Evolutionary conservation across 2,797 vertebrate species (phyloP), one percentile per base, ranked within the genome.

Genomic region (Pseudocheirus occidentalis): DNA sequence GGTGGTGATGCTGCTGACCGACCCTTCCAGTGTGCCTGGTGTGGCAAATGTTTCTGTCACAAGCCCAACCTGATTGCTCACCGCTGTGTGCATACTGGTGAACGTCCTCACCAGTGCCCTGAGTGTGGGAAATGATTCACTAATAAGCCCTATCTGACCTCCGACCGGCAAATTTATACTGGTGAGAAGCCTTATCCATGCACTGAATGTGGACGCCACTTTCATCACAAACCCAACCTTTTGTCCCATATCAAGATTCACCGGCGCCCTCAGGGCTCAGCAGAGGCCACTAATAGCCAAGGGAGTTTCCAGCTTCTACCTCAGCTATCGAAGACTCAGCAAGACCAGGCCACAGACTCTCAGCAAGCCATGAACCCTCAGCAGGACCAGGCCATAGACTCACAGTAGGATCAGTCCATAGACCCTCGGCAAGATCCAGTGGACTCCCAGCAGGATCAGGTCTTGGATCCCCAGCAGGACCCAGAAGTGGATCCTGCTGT

Each of bases 61-160:
- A 99, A 99, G 93, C 99, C 99, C 97, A 99, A 99, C 97, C 96
- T 99, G 93, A 98, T 99, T 52, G 98, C 99, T 3, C 99, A 99
- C 98, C 98, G 98, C 54, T 95, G 98, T 0, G 99, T 98, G 96
- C 99, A 99, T 95, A 98, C 98, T 0, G 98, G 99, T 0, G 98
- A 98, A 96, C 94, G 98, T 28, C 98, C 98, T 0, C 98, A 98
- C 95, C 97, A 98, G 92, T 99, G 98, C n/a, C 93, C 98, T 0
- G 97, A 97, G 18, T 99, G 98, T 0, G 98, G 98, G 0, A 98
- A 98, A 95, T 95, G 98, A 54, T 99, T 99, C 96, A 98, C 98
- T 97, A 98, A 98, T 66, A 98, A 98, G 90, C 98, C 98, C 94
- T 99, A 98, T 90, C 94, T 99, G 81, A 98, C 98, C 1, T 97